A percentile compares a stretch with the other conserved stretches of the same genome.
Evolutionary conservation across 1,140 invertebrate species (phyloP).

Genomic region (Pogonomyrmex californicus): DNA sequence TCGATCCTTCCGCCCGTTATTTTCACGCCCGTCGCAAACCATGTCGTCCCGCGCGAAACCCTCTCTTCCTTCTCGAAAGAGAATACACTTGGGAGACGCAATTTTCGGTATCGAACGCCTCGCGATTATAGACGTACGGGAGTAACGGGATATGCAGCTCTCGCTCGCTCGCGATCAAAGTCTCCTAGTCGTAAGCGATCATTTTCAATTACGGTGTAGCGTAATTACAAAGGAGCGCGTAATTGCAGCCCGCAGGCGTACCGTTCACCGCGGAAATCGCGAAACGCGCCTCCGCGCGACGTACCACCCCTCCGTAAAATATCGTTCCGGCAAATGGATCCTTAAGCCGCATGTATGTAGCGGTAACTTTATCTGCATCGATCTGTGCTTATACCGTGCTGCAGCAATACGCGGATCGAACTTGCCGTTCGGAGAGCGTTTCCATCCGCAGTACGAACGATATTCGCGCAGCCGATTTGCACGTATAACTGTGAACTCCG

Average conservation of each 20-base stretch:
- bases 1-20: neutral
- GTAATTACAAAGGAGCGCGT: slow-evolving; percentile 67
- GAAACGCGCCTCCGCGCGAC: slow-evolving; percentile 29
- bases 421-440: slow-evolving; percentile 12
- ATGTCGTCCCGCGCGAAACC: neutral
- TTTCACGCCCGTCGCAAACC: neutral
- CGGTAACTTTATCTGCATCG: slow-evolving; percentile 60
- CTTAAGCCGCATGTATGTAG: slow-evolving; percentile 47
- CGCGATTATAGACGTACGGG: slow-evolving; percentile 50
- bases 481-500: neutral
- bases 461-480: slow-evolving; percentile 16
- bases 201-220: slow-evolving; percentile 59
- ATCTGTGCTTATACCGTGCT: slow-evolving; percentile 55
- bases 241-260: slow-evolving; percentile 55
- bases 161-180: slow-evolving; percentile 51
- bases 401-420: slow-evolving; percentile 60
- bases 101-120: slow-evolving; percentile 40
- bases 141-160: slow-evolving; percentile 31
- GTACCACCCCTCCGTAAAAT: slow-evolving; percentile 42
- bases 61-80: neutral
- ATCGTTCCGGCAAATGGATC: slow-evolving; percentile 56
- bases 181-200: slow-evolving; percentile 59
- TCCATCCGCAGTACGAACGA: slow-evolving; percentile 23
- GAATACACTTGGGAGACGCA: slow-evolving; percentile 29
- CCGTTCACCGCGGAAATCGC: slow-evolving; percentile 59